Conservation (phyloP, 92 coral and sea anemone genomes). For the Desmophyllum pertusum region DNA sequence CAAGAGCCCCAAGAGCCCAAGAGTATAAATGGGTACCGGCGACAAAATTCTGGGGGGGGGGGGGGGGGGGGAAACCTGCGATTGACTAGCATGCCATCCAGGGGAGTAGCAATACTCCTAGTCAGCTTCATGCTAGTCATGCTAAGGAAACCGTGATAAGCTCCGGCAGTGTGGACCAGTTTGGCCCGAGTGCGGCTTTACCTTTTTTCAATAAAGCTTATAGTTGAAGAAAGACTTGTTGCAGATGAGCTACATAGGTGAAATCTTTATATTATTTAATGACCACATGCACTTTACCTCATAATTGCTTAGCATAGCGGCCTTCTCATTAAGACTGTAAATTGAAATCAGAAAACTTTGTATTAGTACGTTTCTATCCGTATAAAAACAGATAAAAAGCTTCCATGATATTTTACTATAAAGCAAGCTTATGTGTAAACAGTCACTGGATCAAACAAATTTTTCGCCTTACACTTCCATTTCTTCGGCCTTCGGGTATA, state of each 20-base stretch:
- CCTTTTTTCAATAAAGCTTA: too few relatives aligned
- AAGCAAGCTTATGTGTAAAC: neutral
- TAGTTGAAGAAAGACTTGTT: neutral
- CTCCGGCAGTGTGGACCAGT: too few relatives aligned
- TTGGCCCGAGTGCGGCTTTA: too few relatives aligned
- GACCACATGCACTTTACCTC: slow-evolving; percentile 79
- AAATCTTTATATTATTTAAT: neutral
- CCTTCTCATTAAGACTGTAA: slow-evolving; percentile 76
- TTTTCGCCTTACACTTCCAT: slow-evolving; percentile 40
- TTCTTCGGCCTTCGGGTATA: neutral
- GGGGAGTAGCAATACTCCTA: too few relatives aligned
- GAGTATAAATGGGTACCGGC: too few relatives aligned
- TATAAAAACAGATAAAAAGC: neutral
- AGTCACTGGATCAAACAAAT: neutral
- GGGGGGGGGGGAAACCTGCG: too few relatives aligned
- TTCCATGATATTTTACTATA: neutral
- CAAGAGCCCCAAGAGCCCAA: too few relatives aligned
- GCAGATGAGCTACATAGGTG: neutral
- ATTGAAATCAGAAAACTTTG: neutral
- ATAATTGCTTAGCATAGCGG: slow-evolving; percentile 89
- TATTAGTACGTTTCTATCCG: neutral
- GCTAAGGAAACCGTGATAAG: too few relatives aligned
- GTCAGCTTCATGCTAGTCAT: too few relatives aligned
- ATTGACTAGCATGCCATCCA: too few relatives aligned
- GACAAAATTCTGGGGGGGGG: too few relatives aligned